These are phyloP conservation scores for Pteropus rufus DNA, from an alignment of 2,797 vertebrate genomes.

Conservation along the genomic window DNA sequence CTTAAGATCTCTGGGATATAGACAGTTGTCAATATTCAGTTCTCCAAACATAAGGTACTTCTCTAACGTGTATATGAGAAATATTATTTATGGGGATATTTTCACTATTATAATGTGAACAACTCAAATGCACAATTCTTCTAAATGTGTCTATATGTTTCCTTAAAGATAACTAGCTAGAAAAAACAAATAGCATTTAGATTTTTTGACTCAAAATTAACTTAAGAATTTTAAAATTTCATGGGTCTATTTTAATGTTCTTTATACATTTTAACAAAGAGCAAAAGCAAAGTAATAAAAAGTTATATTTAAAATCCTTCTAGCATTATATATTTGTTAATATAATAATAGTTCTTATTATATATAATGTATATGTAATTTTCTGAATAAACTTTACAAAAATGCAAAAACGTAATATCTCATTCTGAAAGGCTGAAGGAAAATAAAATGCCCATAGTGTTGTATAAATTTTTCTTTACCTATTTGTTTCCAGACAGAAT, in stretches of 20 bases:
- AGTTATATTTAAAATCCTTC: not conserved
- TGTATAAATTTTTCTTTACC: conserved; percentile 41
- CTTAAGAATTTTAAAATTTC: not conserved
- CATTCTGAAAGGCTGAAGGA: conserved; percentile 38
- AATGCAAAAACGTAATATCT: not conserved
- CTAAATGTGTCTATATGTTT: not conserved
- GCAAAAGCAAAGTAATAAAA: not conserved
- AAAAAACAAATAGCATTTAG: not conserved
- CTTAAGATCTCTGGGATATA: not conserved
- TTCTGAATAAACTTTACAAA: too few relatives aligned
- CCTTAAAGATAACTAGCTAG: not conserved
- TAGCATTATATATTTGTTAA: not conserved
- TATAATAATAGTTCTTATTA: not conserved
- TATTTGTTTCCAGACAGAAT: conserved; percentile 40
- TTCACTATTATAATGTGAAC: not conserved
- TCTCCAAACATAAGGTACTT: not conserved
- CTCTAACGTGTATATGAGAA: not conserved
- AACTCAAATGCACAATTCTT: not conserved
- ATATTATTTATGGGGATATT: not conserved
- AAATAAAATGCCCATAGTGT: conserved; percentile 4
- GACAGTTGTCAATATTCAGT: not conserved
- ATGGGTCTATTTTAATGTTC: not conserved
- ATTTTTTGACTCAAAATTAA: not conserved
- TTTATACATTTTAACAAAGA: not conserved
- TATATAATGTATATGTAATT: not conserved